These are phyloP conservation scores for Eulemur macaco DNA, from an alignment of 2,113 vertebrate species.

Conservation along the genomic window DNA sequence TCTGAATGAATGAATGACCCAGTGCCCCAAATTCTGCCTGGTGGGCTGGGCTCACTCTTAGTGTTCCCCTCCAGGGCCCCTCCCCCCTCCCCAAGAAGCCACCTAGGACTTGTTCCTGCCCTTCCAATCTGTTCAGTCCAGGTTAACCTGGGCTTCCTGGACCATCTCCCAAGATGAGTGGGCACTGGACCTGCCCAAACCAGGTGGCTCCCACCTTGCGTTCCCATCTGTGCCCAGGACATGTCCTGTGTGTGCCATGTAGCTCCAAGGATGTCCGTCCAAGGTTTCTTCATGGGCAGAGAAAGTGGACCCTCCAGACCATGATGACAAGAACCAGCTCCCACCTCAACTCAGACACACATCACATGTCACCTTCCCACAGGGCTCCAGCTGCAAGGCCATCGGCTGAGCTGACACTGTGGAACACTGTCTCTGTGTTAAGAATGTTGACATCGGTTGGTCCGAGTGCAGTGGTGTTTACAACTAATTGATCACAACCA, in stretches of 20 bases:
- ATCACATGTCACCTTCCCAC: background rate
- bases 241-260: background rate
- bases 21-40: background rate
- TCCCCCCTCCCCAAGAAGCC: too few species aligned
- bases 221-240: background rate
- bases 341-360: background rate
- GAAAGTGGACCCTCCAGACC: background rate
- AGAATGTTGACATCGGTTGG: background rate
- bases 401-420: accelerated
- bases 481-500: too few species aligned
- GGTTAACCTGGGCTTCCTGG: background rate
- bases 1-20: background rate
- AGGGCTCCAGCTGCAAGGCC: too few species aligned
- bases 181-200: background rate
- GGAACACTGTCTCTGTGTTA: accelerated
- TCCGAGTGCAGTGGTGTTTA: too few species aligned
- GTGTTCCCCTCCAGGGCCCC: background rate
- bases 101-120: background rate
- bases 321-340: background rate
- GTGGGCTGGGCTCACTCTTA: background rate
- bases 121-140: background rate
- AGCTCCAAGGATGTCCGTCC: background rate
- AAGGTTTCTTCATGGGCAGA: background rate
- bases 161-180: background rate
- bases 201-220: background rate